Conservation (phyloP, 2,888 invertebrate genomes). For the Hylaea fasciaria region DNA sequence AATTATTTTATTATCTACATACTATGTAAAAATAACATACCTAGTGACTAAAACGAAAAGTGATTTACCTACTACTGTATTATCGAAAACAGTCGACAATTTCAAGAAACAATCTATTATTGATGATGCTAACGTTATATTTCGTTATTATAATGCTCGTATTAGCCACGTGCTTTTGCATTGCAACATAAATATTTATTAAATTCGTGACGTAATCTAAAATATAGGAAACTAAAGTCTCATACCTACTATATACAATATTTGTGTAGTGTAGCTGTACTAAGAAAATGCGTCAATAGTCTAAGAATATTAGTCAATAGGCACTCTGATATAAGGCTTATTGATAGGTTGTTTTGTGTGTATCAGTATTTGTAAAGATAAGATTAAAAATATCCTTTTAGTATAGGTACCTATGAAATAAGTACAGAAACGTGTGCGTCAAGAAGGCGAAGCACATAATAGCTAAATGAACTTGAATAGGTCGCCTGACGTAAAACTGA, state of each 20-base stretch:
- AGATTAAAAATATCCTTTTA: slow-evolving; percentile 18
- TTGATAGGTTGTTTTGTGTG: slow-evolving; percentile 6
- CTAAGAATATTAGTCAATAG: neutral
- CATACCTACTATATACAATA: too few species aligned
- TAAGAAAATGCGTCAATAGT: neutral
- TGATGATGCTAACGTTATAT: too few species aligned
- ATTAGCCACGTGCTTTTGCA: neutral
- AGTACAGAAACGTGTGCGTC: slow-evolving; percentile 14
- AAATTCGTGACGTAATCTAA: too few species aligned
- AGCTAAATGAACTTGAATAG: slow-evolving; percentile 28
- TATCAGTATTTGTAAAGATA: slow-evolving; percentile 8
- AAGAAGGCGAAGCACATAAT: slow-evolving; percentile 21
- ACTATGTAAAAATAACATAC: too few species aligned
- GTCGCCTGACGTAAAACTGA: slow-evolving; percentile 31
- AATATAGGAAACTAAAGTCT: too few species aligned
- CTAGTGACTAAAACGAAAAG: too few species aligned
- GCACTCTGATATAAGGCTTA: neutral
- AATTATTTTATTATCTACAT: neutral
- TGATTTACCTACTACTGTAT: too few species aligned
- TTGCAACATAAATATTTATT: neutral
- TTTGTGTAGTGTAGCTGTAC: neutral
- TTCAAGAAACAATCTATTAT: too few species aligned
- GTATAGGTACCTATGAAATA: too few species aligned
- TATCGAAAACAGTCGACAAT: neutral
- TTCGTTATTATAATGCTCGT: too few species aligned